Evolutionary conservation across 2,888 invertebrate genomes (phyloP), one percentile per base, ranked within the genome.

Genomic region (Ganaspis brasiliensis): DNA sequence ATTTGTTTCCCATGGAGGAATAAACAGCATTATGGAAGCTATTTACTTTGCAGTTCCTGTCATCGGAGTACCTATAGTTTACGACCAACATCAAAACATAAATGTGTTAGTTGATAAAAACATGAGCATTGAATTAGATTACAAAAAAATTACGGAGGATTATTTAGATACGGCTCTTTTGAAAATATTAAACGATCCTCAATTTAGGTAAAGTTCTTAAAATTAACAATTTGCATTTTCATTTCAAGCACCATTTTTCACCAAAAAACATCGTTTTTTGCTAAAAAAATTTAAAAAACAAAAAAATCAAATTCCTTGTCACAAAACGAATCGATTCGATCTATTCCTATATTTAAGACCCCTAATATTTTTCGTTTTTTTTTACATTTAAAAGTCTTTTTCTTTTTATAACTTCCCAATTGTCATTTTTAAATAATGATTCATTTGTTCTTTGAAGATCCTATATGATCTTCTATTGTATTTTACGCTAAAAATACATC

Each of bases 1-100:
- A 4, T 92, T 87, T 24, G 81, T 88, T 10, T 84, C 86, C 0
- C 88, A 88, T 24, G 87, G 87, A 0, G 88, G 87, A 0, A 56
- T 87, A 0, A 83, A 86, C 86, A 84, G 87, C 24, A 73, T 80
- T 12, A 79, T 83, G 56, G 88, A 88, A 77, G 86, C 87, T 2
- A 1, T 86, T 45, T 67, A 86, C 16, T 76, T 56, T 21, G 87
- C 77, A 1, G 80, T 87, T 8, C 87, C 88, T 0, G 75, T 85
- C 78, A 85, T 88, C 45, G 87, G 85, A 37, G 77, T 88, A 21
- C 88, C 88, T 2, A 2, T 87, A 0, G 85, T 85, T 63, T 74
- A 21, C 0, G 88, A 88, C 73, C 88, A 88, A 31, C n/a, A 16
- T 10, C 76, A 61, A 16, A 88, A 88, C 59, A 26, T 92, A 73